Evolutionary conservation across 1,140 invertebrate species (phyloP), one percentile per base, ranked within the genome.

Genomic region (Oryzaephilus surinamensis): DNA sequence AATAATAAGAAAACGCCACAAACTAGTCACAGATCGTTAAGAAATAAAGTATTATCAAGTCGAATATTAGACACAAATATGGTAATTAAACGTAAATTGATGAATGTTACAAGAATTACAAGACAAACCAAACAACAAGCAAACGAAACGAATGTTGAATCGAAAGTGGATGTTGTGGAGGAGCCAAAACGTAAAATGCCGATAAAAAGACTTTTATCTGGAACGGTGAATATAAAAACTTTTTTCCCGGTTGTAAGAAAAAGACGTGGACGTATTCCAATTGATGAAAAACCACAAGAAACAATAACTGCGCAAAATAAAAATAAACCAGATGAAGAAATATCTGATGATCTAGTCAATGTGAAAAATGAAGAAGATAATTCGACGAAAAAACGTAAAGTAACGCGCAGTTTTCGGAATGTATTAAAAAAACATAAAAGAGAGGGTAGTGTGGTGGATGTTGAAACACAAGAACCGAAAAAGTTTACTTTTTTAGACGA

Each of bases 61-160:
- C 32, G 53, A 39, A 49, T 62, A 14, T 46, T 62, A 27, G 60
- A 62, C 38, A 52, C 50, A 6, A 60, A 51, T 30, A 41, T n/a
- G 11, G 5, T 57, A 29, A 35, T 56, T n/a, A 57, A 51, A 38
- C 32, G 55, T 18, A 58, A 59, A 34, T 37, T 52, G n/a, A 51
- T 50, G 20, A 17, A 11, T 18, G 15, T 18, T 33, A 3, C 5
- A 12, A 33, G 38, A 21, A 41, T 36, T 14, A 45, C 30, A 2
- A 38, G 23, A 39, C 41, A 46, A 18, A 44, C 28, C 11, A 34
- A 42, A 27, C n/a, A 23, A 15, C 13, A 19, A 23, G n/a, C 10
- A 14, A 12, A 19, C 10, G 27, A 38, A 24, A 20, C 8, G 2
- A 11, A 14, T 20, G 19, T 42, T 12, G 23, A 20, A 35, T 35